Conservation (phyloP, 1,140 invertebrate species). For the Aricia agestis region DNA sequence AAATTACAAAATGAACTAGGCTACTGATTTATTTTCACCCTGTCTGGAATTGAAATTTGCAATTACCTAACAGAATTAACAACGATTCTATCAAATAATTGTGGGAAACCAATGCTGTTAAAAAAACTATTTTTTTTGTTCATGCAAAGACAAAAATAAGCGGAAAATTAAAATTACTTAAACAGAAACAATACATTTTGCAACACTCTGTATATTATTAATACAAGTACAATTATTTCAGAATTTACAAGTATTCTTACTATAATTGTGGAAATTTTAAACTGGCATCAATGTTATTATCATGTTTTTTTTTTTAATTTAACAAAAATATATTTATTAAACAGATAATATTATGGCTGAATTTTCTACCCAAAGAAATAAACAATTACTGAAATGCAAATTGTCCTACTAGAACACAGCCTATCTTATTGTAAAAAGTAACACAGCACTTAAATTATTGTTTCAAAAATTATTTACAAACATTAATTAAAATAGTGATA, state of each 20-base stretch:
- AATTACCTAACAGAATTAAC: not conserved
- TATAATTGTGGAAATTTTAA: not conserved
- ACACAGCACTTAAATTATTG: not conserved
- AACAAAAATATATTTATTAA: not conserved
- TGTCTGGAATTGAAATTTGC: not conserved
- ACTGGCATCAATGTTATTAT: too few relatives aligned
- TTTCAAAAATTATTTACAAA: not conserved
- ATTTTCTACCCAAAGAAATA: too few relatives aligned
- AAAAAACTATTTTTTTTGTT: not conserved
- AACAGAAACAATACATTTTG: not conserved
- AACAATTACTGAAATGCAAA: too few relatives aligned
- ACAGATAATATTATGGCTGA: too few relatives aligned
- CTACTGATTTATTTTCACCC: not conserved
- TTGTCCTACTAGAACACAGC: not conserved
- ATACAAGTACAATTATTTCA: not conserved
- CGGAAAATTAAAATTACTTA: not conserved
- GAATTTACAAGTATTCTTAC: not conserved
- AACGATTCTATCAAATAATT: not conserved
- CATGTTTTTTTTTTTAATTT: too few relatives aligned
- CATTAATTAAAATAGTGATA: not conserved
- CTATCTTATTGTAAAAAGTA: not conserved
- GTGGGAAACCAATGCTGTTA: not conserved
- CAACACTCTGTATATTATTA: not conserved
- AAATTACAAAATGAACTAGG: not conserved
- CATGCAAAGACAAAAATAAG: not conserved